phyloP scores from a whole-genome alignment of 2,888 invertebrate species.

The Ommatoiulus sabulosus region DNA sequence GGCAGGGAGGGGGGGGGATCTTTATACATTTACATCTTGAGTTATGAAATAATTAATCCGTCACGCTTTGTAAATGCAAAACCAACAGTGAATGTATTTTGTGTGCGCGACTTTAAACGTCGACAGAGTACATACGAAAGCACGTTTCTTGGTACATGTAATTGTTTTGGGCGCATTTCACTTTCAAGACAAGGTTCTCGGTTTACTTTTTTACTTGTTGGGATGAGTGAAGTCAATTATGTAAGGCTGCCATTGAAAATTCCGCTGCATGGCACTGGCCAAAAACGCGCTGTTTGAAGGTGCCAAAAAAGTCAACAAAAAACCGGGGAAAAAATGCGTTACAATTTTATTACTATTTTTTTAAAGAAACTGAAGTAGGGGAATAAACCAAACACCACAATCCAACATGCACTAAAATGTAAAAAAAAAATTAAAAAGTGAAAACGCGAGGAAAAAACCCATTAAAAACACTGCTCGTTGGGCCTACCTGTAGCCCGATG shows the following conservation, averaged over 20 bases:
- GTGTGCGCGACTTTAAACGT: too few species aligned
- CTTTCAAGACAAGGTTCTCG: not conserved
- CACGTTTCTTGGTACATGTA: too few species aligned
- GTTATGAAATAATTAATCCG: too few species aligned
- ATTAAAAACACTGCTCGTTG: not conserved
- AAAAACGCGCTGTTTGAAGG: not conserved
- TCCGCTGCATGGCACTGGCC: not conserved
- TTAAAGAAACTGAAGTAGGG: slow-evolving; percentile 12
- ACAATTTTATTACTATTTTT: not conserved
- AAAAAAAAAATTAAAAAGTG: not conserved
- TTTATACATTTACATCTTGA: too few species aligned
- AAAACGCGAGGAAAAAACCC: not conserved
- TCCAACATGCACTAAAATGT: not conserved
- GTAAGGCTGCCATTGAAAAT: not conserved
- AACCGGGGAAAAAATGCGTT: not conserved
- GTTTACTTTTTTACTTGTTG: not conserved
- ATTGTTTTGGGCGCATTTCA: not conserved
- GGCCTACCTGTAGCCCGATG: not conserved
- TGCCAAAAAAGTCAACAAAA: not conserved
- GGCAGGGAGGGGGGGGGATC: too few species aligned
- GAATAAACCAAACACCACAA: not conserved
- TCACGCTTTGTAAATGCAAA: too few species aligned
- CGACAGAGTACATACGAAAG: too few species aligned
- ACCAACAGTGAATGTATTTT: too few species aligned
- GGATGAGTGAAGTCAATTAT: not conserved